These are phyloP conservation scores for Cenopis cana DNA, from an alignment of 2,888 invertebrate genomes.

Conservation along the genomic window DNA sequence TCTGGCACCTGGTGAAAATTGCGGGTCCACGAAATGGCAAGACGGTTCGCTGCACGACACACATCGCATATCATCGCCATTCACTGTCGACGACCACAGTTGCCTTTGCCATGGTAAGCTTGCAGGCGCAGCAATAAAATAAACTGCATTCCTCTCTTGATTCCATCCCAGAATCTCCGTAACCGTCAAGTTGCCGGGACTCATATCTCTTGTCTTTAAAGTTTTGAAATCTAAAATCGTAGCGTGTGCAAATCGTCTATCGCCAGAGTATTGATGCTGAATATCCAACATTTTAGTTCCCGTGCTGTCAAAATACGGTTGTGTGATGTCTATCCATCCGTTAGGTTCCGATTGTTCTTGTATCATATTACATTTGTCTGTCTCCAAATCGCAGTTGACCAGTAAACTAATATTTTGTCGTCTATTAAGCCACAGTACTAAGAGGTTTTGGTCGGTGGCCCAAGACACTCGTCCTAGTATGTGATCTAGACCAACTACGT, in stretches of 20 bases:
- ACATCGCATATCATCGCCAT: conserved; percentile 85
- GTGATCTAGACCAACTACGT: conserved; percentile 85
- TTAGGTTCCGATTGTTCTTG: conserved; percentile 81
- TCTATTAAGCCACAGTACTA: conserved; percentile 93
- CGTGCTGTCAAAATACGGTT: conserved; percentile 81
- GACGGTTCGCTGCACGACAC: conserved; percentile 87
- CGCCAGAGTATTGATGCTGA: conserved; percentile 64
- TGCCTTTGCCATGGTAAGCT: conserved; percentile 89
- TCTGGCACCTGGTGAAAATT: conserved; percentile 76
- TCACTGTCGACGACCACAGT: conserved; percentile 79
- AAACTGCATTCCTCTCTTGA: conserved; percentile 83
- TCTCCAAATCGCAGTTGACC: conserved; percentile 82
- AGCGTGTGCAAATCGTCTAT: conserved; percentile 78
- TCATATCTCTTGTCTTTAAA: conserved; percentile 72
- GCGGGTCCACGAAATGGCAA: conserved; percentile 87
- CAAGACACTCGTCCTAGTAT: conserved; percentile 90
- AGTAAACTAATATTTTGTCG: conserved; percentile 90
- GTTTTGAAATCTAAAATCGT: conserved; percentile 67
- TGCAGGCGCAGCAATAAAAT: conserved; percentile 88
- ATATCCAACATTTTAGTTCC: conserved; percentile 78
- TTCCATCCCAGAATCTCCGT: conserved; percentile 87
- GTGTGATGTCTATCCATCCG: conserved; percentile 89
- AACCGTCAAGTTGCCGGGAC: conserved; percentile 86
- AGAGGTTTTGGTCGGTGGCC: conserved; percentile 87
- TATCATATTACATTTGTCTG: conserved; percentile 72